phyloP scores from a whole-genome alignment of 1,140 invertebrate species.

The Megalonaias nervosa region DNA sequence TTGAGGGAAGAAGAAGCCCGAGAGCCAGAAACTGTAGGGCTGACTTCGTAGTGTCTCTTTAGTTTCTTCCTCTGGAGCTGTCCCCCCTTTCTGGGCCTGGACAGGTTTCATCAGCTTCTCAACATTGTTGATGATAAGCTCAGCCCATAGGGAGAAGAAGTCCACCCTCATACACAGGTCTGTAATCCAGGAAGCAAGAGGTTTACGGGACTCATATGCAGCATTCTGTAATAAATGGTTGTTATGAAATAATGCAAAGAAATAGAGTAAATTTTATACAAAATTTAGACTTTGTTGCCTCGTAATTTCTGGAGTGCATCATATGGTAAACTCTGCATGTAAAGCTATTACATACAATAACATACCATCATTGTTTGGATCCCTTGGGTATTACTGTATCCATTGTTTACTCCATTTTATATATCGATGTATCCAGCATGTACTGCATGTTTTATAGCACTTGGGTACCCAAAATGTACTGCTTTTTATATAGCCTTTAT shows the following conservation, averaged over 20 bases:
- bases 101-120: constrained; percentile 50
- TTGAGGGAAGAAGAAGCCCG: constrained; percentile 92
- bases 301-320: no score
- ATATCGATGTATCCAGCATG: no score
- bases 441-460: no score
- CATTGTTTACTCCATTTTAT: no score
- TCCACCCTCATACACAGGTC: constrained; percentile 80
- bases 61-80: constrained; percentile 32
- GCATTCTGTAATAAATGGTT: constrained; percentile 51
- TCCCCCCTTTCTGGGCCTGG: constrained; percentile 13
- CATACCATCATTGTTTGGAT: no score
- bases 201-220: constrained; percentile 67
- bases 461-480: no score
- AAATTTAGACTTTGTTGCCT: no score
- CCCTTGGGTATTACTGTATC: no score
- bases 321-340: no score
- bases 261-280: neutral
- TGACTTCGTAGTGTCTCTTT: constrained; percentile 40
- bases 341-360: no score
- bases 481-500: no score
- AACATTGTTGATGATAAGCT: constrained; percentile 52
- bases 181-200: constrained; percentile 63
- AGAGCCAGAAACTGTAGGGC: constrained; percentile 79
- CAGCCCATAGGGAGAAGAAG: constrained; percentile 74
- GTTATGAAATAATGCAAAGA: neutral